Evolutionary conservation across 2,888 invertebrate genomes (phyloP), one percentile per base, ranked within the genome.

Genomic region (Volucella bombylans): DNA sequence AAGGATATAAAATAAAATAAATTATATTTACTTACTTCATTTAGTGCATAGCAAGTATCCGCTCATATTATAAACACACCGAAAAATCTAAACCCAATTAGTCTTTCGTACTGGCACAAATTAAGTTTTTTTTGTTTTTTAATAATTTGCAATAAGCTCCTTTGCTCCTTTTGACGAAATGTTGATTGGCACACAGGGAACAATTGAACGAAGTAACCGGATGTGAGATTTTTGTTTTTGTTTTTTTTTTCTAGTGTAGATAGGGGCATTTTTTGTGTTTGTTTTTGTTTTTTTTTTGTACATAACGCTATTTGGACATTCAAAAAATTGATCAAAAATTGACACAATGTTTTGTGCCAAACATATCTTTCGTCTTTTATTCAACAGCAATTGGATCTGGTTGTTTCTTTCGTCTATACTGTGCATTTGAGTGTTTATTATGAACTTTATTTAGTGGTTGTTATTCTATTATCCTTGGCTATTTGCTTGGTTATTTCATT

Each of bases 11-110:
- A 45, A 23, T 11, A 15, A 38, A 12, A 62, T 62, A 39, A 49
- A 62, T n/a, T 43, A 43, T 9, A 41, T 31, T 52, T 71, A 89
- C 91, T 89, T 81, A 91, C 91, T 91, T 91, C 91, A 91, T 91
- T 91, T 89, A 90, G 90, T 91, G 91, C 91, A 90, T 89, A 91
- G 91, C 91, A 91, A 91, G 89, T 90, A 89, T 90, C 89, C 76
- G 82, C 80, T 81, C 79, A 71, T 81, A 64, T n/a, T 54, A 82
- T 72, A 86, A 86, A 87, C 82, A 81, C 80, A 61, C 72, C 67
- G 69, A 82, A 79, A 65, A 73, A 39, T 61, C 69, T 82, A 67
- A 74, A 78, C 50, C 76, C 38, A 74, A 73, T 83, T 83, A 83
- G 79, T 62, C 79, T 18, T 89, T 87, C 88, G 69, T 87, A 45